Evolutionary conservation across 2,888 invertebrate species (phyloP).

Genomic region (Himalopsyche anomala): DNA sequence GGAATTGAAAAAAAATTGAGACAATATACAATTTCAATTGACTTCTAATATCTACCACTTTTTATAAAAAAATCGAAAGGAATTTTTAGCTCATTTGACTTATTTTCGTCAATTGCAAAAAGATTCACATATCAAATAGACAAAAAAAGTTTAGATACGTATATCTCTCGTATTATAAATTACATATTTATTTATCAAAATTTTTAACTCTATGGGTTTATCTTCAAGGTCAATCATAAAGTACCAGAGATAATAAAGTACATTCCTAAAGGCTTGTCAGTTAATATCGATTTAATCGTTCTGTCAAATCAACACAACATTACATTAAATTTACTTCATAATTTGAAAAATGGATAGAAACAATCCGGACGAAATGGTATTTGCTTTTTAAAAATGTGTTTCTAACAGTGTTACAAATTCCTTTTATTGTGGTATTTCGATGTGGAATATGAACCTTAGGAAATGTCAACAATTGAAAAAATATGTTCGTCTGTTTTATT

Average conservation of each 20-base stretch:
- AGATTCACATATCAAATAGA: too few species aligned
- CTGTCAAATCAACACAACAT: conserved; percentile 36
- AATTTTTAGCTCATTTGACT: too few species aligned
- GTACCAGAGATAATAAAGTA: too few species aligned
- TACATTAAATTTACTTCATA: neutral
- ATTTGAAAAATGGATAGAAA: conserved; percentile 51
- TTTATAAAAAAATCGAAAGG: too few species aligned
- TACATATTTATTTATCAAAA: too few species aligned
- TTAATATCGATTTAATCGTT: conserved; percentile 15
- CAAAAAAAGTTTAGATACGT: too few species aligned
- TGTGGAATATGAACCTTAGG: neutral
- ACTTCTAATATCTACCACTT: too few species aligned
- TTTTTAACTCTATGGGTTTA: neutral
- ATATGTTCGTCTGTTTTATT: conserved; percentile 5
- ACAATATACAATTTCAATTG: too few species aligned
- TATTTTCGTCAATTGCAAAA: too few species aligned
- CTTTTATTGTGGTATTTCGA: neutral
- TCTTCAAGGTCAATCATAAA: neutral
- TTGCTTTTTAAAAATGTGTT: neutral
- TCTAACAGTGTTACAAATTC: conserved; percentile 20
- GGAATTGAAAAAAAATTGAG: too few species aligned
- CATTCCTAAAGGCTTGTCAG: conserved; percentile 17
- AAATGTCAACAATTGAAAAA: conserved; percentile 4
- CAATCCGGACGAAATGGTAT: conserved; percentile 47
- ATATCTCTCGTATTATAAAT: too few species aligned